Evolutionary conservation across 2,797 vertebrate species (phyloP).

Genomic region (Fistularia tabacaria): DNA sequence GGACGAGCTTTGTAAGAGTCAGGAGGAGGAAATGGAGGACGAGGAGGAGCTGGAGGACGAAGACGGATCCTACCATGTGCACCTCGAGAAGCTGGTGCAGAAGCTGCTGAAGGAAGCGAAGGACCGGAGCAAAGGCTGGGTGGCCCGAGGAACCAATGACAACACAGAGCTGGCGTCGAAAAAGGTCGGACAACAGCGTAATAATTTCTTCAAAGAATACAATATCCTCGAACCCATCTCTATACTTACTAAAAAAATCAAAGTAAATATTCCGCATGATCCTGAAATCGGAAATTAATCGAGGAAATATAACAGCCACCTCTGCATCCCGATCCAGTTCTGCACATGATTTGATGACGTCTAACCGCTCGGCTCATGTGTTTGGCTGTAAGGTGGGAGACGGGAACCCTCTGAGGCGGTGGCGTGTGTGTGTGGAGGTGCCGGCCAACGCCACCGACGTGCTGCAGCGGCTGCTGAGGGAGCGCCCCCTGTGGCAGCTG

Average conservation of each 20-base stretch:
- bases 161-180: slow-evolving; percentile 85
- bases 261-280: too few relatives aligned
- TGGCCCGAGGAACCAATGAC: slow-evolving; percentile 76
- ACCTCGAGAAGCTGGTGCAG: slow-evolving; percentile 81
- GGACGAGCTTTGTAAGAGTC: slow-evolving; percentile 81
- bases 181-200: slow-evolving; percentile 77
- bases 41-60: slow-evolving; percentile 41
- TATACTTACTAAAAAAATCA: background rate
- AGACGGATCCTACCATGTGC: slow-evolving; percentile 77
- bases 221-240: too few relatives aligned
- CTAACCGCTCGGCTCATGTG: too few relatives aligned
- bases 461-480: slow-evolving; percentile 83
- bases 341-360: background rate
- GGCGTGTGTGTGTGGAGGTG: slow-evolving; percentile 84
- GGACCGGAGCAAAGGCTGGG: slow-evolving; percentile 90
- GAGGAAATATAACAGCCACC: too few relatives aligned
- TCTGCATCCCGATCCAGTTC: background rate
- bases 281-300: too few relatives aligned
- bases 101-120: slow-evolving; percentile 85
- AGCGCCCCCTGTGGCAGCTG: slow-evolving; percentile 81
- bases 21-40: slow-evolving; percentile 70
- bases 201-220: background rate
- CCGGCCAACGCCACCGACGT: slow-evolving; percentile 80
- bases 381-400: slow-evolving; percentile 79
- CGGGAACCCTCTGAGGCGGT: slow-evolving; percentile 83